Conservation (phyloP, 2,113 vertebrate species). For the Todiramphus chloris region DNA sequence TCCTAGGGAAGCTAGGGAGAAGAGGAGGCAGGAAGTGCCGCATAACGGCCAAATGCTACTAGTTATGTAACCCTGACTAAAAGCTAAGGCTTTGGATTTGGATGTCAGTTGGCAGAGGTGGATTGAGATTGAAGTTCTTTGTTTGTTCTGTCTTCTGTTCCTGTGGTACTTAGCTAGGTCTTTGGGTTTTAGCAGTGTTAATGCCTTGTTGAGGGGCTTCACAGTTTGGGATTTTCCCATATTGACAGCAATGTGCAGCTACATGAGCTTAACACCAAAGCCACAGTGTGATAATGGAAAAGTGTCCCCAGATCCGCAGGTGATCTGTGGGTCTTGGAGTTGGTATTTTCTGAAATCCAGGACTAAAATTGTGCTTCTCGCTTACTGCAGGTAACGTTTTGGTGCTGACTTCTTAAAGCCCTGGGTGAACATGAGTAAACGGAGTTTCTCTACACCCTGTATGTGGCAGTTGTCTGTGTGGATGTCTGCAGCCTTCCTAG, state of each 20-base stretch:
- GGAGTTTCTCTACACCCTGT: accelerated
- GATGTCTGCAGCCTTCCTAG: background rate
- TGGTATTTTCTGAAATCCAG: background rate
- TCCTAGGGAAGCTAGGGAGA: background rate
- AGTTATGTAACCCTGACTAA: background rate
- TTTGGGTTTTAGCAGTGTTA: background rate
- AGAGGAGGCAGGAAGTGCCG: background rate
- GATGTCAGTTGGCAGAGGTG: background rate
- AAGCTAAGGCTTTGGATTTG: background rate
- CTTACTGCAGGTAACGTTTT: background rate
- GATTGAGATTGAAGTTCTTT: background rate
- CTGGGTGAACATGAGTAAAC: background rate
- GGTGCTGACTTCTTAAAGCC: background rate
- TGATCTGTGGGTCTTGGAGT: background rate
- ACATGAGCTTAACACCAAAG: background rate
- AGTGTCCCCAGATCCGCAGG: background rate
- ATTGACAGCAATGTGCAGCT: background rate
- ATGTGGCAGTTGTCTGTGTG: accelerated
- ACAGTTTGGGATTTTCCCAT: background rate
- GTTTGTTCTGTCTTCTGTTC: background rate
- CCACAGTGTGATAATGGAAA: accelerated
- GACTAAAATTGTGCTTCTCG: background rate
- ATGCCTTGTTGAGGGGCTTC: background rate
- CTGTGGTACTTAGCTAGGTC: background rate
- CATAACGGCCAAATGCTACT: background rate